These are phyloP conservation scores for Carassius carassius DNA, from an alignment of 2,113 vertebrate genomes.

Conservation along the genomic window DNA sequence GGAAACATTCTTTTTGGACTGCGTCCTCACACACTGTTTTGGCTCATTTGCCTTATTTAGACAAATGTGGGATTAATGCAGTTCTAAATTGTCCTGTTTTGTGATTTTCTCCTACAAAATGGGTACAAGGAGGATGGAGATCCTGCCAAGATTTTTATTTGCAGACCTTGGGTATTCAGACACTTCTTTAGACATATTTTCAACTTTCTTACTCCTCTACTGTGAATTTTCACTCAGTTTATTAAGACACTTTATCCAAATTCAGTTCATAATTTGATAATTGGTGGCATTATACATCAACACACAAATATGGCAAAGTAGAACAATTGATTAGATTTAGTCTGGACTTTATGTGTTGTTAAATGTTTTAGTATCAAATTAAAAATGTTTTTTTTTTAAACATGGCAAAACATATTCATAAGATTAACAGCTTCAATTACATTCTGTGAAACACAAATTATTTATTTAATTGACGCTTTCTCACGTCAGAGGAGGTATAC, in stretches of 20 bases:
- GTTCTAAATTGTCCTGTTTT: conserved; percentile 21
- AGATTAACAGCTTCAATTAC: background rate
- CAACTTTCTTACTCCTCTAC: background rate
- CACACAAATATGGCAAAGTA: background rate
- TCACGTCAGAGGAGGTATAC: background rate
- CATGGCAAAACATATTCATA: background rate
- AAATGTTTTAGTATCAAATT: background rate
- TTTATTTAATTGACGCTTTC: background rate
- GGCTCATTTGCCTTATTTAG: conserved; percentile 73
- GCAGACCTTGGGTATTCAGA: conserved; percentile 26
- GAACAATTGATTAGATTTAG: background rate
- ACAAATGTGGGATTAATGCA: conserved; percentile 63
- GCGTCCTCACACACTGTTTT: conserved; percentile 63
- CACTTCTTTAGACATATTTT: conserved; percentile 15
- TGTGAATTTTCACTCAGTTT: conserved; percentile 16
- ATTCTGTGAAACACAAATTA: background rate
- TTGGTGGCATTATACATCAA: background rate
- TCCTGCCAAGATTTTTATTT: conserved; percentile 32
- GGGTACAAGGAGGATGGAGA: background rate
- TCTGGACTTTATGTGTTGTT: background rate
- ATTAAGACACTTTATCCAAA: background rate
- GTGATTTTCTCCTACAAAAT: conserved; percentile 18
- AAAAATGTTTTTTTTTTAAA: too few relatives aligned
- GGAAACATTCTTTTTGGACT: conserved; percentile 67
- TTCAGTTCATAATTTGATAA: background rate